Percentiles rank a stretch among this genome's conserved stretches.
These are phyloP conservation scores for Colletes collaris DNA, from an alignment of 2,888 invertebrate species.

Conservation along the genomic window DNA sequence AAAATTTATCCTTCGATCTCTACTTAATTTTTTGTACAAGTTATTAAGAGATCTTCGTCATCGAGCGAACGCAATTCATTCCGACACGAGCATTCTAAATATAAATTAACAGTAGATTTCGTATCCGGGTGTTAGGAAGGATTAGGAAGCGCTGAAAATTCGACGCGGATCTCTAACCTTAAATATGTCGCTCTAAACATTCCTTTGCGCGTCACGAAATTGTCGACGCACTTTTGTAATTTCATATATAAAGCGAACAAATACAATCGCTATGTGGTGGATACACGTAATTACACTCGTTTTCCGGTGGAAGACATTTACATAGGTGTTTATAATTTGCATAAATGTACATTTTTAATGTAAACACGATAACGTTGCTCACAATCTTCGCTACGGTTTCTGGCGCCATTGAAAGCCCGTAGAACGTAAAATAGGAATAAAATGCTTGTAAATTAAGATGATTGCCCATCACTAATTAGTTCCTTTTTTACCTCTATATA, in stretches of 20 bases:
- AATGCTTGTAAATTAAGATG: too few relatives aligned
- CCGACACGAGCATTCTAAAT: slow-evolving; percentile 78
- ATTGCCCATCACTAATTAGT: too few relatives aligned
- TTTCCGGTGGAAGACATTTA: too few relatives aligned
- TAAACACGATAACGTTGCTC: background rate
- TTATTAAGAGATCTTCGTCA: slow-evolving; percentile 11
- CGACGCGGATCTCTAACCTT: slow-evolving; percentile 14
- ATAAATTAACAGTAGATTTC: slow-evolving; percentile 81
- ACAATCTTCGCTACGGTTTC: background rate
- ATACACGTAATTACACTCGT: too few relatives aligned
- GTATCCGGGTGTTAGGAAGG: slow-evolving; percentile 73
- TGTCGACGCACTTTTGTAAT: too few relatives aligned
- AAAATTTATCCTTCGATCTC: background rate
- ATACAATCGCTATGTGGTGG: background rate
- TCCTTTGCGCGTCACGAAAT: background rate
- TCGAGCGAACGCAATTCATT: slow-evolving; percentile 65
- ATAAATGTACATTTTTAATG: background rate
- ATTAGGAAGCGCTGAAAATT: slow-evolving; percentile 67
- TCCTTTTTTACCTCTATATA: too few relatives aligned
- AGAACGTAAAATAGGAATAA: background rate
- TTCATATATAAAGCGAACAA: background rate
- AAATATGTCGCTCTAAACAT: background rate
- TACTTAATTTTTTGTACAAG: background rate
- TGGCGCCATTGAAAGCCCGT: too few relatives aligned
- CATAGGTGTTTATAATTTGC: too few relatives aligned